A percentile compares a stretch with the other conserved stretches of the same genome.
Conservation (phyloP, 2,888 invertebrate species). For the Apodemia zela region DNA sequence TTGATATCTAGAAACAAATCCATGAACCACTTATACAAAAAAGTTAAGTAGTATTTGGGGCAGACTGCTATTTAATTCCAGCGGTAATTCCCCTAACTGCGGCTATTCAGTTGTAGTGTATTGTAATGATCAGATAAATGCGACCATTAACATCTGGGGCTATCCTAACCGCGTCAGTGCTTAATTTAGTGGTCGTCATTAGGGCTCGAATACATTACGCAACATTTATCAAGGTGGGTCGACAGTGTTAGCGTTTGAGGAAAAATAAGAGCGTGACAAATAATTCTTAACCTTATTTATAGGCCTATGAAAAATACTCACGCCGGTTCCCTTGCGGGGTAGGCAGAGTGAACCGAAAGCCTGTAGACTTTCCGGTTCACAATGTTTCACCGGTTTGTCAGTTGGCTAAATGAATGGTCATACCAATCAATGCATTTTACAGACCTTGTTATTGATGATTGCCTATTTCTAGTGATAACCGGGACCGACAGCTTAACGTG, state of each 20-base stretch:
- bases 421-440: too few species aligned
- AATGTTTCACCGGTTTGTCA: too few species aligned
- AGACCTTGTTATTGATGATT: too few species aligned
- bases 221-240: background rate
- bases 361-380: too few species aligned
- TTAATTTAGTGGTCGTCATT: constrained; percentile 12
- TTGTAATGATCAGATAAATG: constrained; percentile 14
- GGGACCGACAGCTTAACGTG: too few species aligned
- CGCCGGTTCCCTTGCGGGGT: too few species aligned
- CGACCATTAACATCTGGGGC: background rate
- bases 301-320: too few species aligned
- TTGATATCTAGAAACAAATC: background rate
- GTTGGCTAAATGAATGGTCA: too few species aligned
- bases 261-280: too few species aligned
- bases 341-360: too few species aligned
- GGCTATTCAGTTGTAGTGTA: background rate
- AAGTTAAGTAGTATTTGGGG: background rate
- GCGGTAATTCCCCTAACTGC: background rate
- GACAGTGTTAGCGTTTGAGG: background rate
- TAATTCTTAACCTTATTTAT: too few species aligned
- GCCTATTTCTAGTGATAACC: too few species aligned
- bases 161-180: background rate
- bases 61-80: background rate
- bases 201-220: background rate
- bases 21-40: background rate